phyloP scores from a whole-genome alignment of 2,888 invertebrate species.

The Machimus rusticus region DNA sequence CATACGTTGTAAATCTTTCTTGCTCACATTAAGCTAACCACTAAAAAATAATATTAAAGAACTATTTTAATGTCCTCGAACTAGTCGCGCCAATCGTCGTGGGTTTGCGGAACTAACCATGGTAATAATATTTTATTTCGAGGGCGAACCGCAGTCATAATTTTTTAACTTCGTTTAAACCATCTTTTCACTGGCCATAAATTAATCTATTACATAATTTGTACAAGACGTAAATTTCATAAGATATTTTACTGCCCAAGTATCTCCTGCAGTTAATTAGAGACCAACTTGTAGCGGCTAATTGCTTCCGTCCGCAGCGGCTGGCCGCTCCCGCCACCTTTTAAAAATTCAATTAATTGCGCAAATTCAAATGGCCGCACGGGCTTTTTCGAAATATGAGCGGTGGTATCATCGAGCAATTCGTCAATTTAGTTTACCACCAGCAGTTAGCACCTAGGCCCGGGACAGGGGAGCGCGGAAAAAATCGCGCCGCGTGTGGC shows the following conservation, averaged over 20 bases:
- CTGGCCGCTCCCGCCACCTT: not conserved
- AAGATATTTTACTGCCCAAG: not conserved
- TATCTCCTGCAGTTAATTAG: not conserved
- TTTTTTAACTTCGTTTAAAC: not conserved
- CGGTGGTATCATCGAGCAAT: not conserved
- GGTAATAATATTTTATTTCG: too few species aligned
- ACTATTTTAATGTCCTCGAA: too few species aligned
- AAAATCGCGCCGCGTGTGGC: not conserved
- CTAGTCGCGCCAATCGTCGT: too few species aligned
- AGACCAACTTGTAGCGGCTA: not conserved
- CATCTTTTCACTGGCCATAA: not conserved
- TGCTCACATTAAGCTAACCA: too few species aligned
- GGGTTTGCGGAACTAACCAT: too few species aligned
- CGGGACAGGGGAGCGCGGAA: not conserved
- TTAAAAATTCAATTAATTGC: not conserved
- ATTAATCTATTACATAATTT: not conserved
- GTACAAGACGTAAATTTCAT: not conserved
- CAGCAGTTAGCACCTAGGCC: not conserved
- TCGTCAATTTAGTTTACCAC: not conserved
- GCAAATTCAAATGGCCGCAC: not conserved
- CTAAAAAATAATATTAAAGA: too few species aligned
- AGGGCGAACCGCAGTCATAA: not conserved
- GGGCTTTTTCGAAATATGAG: not conserved
- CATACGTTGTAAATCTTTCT: too few species aligned
- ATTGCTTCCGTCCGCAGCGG: not conserved